Conservation (phyloP, 2,113 vertebrate genomes). For the Puntigrus tetrazona region DNA sequence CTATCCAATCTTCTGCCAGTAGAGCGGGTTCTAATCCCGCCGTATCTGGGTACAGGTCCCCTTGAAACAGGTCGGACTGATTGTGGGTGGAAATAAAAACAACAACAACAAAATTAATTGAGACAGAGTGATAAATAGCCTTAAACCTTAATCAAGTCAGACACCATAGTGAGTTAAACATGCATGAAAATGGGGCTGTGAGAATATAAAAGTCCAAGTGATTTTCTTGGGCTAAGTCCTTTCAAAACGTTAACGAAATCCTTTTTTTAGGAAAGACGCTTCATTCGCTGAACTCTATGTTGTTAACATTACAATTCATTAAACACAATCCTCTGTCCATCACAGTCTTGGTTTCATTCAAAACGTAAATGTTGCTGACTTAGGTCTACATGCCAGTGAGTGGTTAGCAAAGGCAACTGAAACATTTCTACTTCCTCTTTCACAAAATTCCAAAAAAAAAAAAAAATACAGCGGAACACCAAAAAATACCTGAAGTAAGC, state of each 20-base stretch:
- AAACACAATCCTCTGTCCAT: no score
- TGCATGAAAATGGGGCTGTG: not conserved
- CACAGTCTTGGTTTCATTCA: not conserved
- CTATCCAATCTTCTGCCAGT: slow-evolving; percentile 79
- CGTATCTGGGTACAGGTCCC: slow-evolving; percentile 78
- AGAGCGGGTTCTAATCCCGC: slow-evolving; percentile 75
- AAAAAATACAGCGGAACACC: not conserved
- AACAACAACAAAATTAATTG: no score
- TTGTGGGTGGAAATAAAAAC: not conserved
- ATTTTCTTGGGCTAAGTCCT: not conserved
- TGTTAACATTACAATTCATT: not conserved
- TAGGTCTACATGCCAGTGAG: not conserved
- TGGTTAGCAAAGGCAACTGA: not conserved
- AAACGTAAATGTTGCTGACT: not conserved
- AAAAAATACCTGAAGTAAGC: not conserved
- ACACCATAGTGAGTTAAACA: not conserved
- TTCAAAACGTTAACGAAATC: no score
- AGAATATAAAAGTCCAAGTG: not conserved
- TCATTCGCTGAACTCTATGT: not conserved
- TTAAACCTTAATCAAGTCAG: not conserved
- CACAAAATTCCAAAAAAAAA: not conserved
- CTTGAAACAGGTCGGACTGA: slow-evolving; percentile 81
- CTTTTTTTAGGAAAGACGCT: not conserved
- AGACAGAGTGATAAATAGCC: not conserved
- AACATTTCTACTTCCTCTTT: not conserved